phyloP scores from a whole-genome alignment of 2,888 invertebrate genomes.

The Plusia festucae region DNA sequence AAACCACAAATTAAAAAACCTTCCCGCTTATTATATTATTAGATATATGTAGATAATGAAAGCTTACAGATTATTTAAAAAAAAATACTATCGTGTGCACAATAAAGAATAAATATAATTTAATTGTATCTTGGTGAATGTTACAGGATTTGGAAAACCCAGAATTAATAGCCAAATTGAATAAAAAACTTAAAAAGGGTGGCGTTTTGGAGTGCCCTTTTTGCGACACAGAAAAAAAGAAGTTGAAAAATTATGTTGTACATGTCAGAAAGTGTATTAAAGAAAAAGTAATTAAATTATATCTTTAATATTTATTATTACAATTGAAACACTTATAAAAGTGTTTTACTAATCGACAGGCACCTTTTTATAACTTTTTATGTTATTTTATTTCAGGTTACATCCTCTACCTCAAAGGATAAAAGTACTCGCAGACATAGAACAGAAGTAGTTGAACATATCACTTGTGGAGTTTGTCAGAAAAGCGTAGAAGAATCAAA shows the following conservation, averaged over 20 bases:
- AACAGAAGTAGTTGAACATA: constrained; percentile 17
- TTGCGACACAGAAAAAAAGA: constrained; percentile 60
- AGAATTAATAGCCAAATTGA: constrained; percentile 59
- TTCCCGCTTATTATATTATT: no score
- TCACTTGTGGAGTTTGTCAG: constrained; percentile 52
- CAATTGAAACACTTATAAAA: no score
- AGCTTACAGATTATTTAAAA: no score
- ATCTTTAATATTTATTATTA: no score
- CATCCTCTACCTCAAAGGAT: constrained; percentile 12
- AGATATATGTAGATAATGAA: no score
- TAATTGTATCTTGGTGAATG: constrained; percentile 2
- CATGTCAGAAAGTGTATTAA: constrained; percentile 64
- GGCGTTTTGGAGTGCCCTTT: constrained; percentile 65
- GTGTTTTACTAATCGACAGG: no score
- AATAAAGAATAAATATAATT: background rate
- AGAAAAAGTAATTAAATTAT: constrained; percentile 49
- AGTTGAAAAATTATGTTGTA: constrained; percentile 57
- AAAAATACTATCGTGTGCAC: no score
- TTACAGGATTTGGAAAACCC: constrained; percentile 67
- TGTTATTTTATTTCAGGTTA: constrained; percentile 26
- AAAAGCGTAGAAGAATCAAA: constrained; percentile 33
- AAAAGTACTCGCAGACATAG: constrained; percentile 38
- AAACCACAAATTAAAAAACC: no score
- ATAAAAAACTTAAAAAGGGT: constrained; percentile 51
- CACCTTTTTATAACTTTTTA: background rate